Evolutionary conservation across 64 coral and sea anemone genomes (phyloP).

Genomic region (Actinia tenebrosa): DNA sequence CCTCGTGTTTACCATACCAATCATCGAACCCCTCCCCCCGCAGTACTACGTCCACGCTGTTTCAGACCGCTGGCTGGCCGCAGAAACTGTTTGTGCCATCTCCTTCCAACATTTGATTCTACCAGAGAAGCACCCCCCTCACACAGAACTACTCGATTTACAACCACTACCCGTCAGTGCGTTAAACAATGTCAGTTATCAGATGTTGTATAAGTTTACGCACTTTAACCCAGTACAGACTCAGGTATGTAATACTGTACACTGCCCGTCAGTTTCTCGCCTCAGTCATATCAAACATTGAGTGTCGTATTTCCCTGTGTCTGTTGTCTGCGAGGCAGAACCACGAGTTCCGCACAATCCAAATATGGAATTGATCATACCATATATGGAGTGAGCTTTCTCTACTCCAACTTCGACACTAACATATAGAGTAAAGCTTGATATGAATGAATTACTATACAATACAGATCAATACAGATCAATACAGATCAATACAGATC

Average conservation of each 20-base stretch:
- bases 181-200: constrained; percentile 59
- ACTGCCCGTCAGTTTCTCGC: too few species aligned
- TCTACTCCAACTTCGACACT: too few species aligned
- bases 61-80: constrained; percentile 90
- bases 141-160: constrained; percentile 90
- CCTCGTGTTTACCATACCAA: constrained; percentile 92
- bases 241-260: constrained; percentile 22
- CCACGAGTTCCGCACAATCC: too few species aligned
- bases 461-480: not conserved
- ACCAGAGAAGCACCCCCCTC: constrained; percentile 90
- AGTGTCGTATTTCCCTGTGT: too few species aligned
- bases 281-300: too few species aligned
- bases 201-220: constrained; percentile 87
- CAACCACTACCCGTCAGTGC: constrained; percentile 91
- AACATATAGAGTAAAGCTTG: too few species aligned
- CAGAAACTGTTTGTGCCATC: constrained; percentile 88
- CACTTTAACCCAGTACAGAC: constrained; percentile 99
- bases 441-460: too few species aligned
- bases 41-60: constrained; percentile 89
- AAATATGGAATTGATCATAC: too few species aligned
- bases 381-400: too few species aligned
- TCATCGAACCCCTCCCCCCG: constrained; percentile 89
- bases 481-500: too few species aligned
- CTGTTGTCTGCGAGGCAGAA: too few species aligned
- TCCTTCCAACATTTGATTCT: constrained; percentile 95